A percentile compares a stretch with the other conserved stretches of the same genome.
These are phyloP conservation scores for Sebastes schlegelii DNA, from an alignment of 2,113 vertebrate species.

Conservation along the genomic window DNA sequence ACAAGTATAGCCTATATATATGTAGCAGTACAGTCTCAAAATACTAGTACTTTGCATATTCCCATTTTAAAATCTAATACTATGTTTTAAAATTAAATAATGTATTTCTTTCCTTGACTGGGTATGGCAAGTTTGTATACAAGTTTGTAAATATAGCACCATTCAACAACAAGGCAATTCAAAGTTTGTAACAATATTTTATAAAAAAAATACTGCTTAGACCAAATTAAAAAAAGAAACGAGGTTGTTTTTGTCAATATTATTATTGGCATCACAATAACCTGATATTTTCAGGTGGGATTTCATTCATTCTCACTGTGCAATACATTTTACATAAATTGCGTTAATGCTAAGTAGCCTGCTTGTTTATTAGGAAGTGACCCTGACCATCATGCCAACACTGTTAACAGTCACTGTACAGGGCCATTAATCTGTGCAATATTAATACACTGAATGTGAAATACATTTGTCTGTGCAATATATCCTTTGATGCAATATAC, in stretches of 20 bases:
- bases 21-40: neutral
- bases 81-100: neutral
- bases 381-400: neutral
- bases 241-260: no score
- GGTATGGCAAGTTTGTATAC: no score
- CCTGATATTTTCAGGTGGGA: no score
- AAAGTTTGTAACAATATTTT: neutral
- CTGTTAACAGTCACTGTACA: neutral
- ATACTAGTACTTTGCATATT: neutral
- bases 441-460: no score
- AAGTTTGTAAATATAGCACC: neutral
- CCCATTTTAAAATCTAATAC: neutral
- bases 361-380: constrained; percentile 15
- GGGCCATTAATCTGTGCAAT: no score
- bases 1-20: no score
- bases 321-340: neutral
- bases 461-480: no score
- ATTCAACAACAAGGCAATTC: neutral
- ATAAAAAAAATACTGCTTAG: neutral
- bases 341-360: constrained; percentile 1
- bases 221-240: no score
- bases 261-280: no score
- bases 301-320: no score
- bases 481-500: no score
- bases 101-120: neutral